Evolutionary conservation across 1,140 invertebrate genomes (phyloP).

Genomic region (Lucilia cuprina): DNA sequence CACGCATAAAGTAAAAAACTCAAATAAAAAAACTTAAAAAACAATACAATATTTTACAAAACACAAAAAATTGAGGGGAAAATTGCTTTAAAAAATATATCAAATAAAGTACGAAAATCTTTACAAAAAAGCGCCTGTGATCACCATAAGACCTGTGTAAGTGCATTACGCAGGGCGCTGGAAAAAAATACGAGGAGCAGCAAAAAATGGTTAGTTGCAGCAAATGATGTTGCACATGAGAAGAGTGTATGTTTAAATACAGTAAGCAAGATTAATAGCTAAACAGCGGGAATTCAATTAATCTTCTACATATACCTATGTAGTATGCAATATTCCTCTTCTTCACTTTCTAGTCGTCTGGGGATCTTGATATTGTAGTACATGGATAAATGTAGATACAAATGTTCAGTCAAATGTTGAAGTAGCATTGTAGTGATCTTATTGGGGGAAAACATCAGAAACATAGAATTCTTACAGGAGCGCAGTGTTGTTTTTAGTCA

Average conservation of each 20-base stretch:
- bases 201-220: background rate
- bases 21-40: constrained; percentile 15
- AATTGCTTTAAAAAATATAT: background rate
- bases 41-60: constrained; percentile 23
- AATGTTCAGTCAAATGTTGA: background rate
- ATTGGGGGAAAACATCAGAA: background rate
- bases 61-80: background rate
- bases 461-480: background rate
- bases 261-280: constrained; percentile 39
- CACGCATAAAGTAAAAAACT: background rate
- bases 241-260: no score
- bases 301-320: constrained; percentile 33
- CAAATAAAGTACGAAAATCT: background rate
- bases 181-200: background rate
- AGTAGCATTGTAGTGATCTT: background rate
- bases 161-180: background rate
- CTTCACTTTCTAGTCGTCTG: background rate
- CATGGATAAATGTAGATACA: background rate
- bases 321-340: background rate
- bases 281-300: constrained; percentile 36
- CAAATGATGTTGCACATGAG: background rate
- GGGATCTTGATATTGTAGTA: background rate
- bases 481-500: background rate
- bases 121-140: background rate
- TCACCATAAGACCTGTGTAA: background rate